Base-by-base conservation (phyloP, 2,113 vertebrate species). In the Eolophus roseicapilla region DNA sequence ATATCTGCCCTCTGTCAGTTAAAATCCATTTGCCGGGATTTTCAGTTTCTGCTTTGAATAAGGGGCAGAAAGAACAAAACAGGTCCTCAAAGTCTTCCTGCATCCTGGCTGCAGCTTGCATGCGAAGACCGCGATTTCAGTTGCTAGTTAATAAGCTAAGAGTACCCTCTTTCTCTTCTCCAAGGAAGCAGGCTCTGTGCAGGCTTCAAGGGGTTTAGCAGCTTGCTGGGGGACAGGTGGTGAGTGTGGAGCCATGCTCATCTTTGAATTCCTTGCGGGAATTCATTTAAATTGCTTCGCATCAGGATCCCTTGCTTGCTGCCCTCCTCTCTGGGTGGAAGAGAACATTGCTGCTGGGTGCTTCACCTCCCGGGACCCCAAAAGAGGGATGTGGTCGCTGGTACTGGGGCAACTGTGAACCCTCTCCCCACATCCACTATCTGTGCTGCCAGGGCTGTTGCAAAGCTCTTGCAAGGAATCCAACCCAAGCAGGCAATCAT, bases 301-400 rank as follows among this genome's bases (percentile, higher is more conserved):
- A 3, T 0, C 1, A 24, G 2, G 1, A 43, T 62, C 41, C 35
- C 39, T 64, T 14, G 5, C 43, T 43, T 4, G 0, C 18, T 44
- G 52, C 33, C 21, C 33, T 69, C 19, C 28, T 70, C 63, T 47
- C 10, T 3, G 23, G 13, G 49, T 28, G 37, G 24, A 33, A 17
- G 31, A 27, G 11, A 43, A 10, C 5, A 1, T 9, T 18, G 24
- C 46, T 49, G 70, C 7, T 18, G 44, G 43, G 11, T 27, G 46
- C 49, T 65, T 49, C 70, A n/a, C 64, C 59, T 20, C 6, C 27
- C 1, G 0, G 27, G 11, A 17, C 7, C 27, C 18, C 50, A 59
- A 5, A 0, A 2, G 28, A 75, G 10, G 20, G 33, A 74, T 33
- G 47, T 23, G 31, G 25, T 31, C 0, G 0, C 44, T 47, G 39